Evolutionary conservation across 1,140 invertebrate genomes (phyloP), one percentile per base, ranked within the genome.

Genomic region (Psix sp.): DNA sequence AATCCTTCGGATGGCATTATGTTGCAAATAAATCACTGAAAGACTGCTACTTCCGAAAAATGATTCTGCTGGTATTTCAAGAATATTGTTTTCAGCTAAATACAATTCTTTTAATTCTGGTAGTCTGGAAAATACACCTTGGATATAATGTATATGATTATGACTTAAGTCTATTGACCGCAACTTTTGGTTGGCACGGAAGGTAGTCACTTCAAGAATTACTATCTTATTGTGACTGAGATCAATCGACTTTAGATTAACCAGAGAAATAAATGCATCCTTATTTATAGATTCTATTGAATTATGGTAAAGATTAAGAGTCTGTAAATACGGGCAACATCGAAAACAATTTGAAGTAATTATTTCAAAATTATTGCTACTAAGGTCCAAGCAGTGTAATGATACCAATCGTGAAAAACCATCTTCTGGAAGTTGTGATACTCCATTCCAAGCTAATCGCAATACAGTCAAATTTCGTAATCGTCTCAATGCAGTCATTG

Each of bases 31-130:
- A 26, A 97, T 91, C 13, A 96, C 94, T 1, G 92, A 91, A 11
- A 97, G 87, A 42, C 91, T 91, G 0, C 89, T 82, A 3, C 93
- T 94, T 57, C 94, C 94, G 2, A 89, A 88, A 82, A 97, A 97
- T 7, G 94, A 93, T 63, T 95, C 92, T 3, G 91, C 90, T 0
- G 93, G 91, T 66, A 97, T 90, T 83, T 95, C 94, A 0, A 96
- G 83, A 39, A 97, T 94, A 82, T 96, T 96, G 80, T 97, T 97
- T 82, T 96, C 94, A 0, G 94, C 93, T n/a, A 97, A 86, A 81
- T 96, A 95, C 14, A 97, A 86, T 79, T 94, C 93, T 26, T 92
- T 89, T 1, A 97, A 84, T 54, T 95, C 91, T 0, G 91, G 91
- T 39, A 97, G 84, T 77, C 92, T 91, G 10, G 92, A 90, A 81